Base-by-base conservation (phyloP, 1,140 invertebrate species). In the Drosophila lini region DNA sequence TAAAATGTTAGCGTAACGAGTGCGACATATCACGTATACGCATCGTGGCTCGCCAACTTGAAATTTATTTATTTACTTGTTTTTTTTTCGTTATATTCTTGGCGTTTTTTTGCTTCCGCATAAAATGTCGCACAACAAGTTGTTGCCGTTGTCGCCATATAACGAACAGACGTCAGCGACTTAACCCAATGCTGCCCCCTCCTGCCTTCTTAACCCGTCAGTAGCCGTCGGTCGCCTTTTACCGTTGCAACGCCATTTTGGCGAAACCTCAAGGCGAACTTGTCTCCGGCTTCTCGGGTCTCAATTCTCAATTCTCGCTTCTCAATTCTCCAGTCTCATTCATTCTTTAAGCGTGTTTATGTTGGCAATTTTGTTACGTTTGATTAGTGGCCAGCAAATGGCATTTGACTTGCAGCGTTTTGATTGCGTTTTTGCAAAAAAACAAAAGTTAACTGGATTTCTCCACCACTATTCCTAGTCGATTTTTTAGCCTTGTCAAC, bases 341-440 rank as follows among this genome's bases (percentile, higher is more conserved):
- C 74, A 73, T 79, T 79, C 75, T 89, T 83, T 79, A 80, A 74
- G 84, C 83, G 75, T 88, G 84, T 83, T 89, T 89, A 83, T 83
- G 73, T 65, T 86, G 63, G 84, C 63, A 83, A 86, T 86, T 86
- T 89, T 77, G 84, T 83, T 88, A 70, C 84, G 76, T 89, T 89
- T 86, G 84, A 86, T 86, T 86, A 89, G 83, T 86, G 80, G 83
- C 84, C 83, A 73, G 84, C 84, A 84, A 83, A 88, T 88, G 83
- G 84, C 84, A 89, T 69, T 78, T 84, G 84, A 88, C 80, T 84
- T 62, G 76, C 68, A 71, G 83, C 77, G 60, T 81, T 85, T 85
- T 80, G 77, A 85, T 85, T 74, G 81, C 81, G 67, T 75, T 80
- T 36, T 38, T 25, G 19, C 13, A 34, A 52, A 32, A 52, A 31